Evolutionary conservation across 2,888 invertebrate genomes (phyloP), one percentile per base, ranked within the genome.

Genomic region (Aricia artaxerxes): DNA sequence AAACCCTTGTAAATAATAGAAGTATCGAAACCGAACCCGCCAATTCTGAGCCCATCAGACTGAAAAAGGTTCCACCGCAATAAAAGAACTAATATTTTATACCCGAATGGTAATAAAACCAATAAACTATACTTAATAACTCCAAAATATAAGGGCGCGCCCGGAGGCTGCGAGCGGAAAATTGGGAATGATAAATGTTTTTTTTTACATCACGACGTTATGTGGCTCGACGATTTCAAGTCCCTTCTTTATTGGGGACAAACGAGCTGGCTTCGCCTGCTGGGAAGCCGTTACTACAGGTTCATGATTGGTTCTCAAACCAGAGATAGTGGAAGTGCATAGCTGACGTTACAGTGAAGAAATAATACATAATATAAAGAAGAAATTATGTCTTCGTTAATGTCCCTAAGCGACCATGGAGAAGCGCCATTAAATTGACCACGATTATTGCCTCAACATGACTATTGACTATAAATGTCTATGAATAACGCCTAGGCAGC

Each of bases 151-250:
- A 44, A 73, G 73, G 73, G 73, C 40, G 40, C 75, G 49, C 31
- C 82, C 80, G 77, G 75, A 57, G 81, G 82, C 81, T 79, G 79
- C 81, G 83, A 85, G 84, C 84, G 87, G 86, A 88, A 90, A 90
- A 90, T 89, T 86, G 88, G 87, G 87, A 89, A 89, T 91, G 90
- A 90, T 89, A 89, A 89, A 90, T 90, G 89, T 87, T 89, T 90
- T 69, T 69, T 57, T 89, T 91, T 88, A 87, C 87, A 89, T 87
- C 87, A 89, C 89, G 90, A 90, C 88, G 85, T 86, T 84, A 84
- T 83, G 89, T 88, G 89, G 89, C 90, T 88, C 88, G 89, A 88
- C 91, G 88, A 87, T 90, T 91, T 92, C 24, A 64, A 31, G 64
- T 38, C 69, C 35, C 5, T 69, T 35, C 57, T 57, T 35, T 69